phyloP scores from a whole-genome alignment of 37 sponge, comb jelly and placozoan genomes.

The Geodia barretti region DNA sequence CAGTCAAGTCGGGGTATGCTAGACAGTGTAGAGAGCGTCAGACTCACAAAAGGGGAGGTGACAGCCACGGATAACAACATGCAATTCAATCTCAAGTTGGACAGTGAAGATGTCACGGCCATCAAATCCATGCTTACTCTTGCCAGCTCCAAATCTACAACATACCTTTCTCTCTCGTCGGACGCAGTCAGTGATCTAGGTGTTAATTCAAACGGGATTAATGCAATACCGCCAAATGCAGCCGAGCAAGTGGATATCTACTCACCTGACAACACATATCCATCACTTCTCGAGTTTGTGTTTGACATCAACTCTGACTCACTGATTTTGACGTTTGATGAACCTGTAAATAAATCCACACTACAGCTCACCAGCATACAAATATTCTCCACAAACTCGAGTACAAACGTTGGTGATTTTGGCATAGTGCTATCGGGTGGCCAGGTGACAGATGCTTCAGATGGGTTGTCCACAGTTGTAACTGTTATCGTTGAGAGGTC shows the following conservation, averaged over 20 bases:
- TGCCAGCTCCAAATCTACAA: conserved; percentile 25
- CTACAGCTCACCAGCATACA: conserved; percentile 21
- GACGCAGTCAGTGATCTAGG: conserved; percentile 63
- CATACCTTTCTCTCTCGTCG: conserved; percentile 68
- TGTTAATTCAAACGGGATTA: conserved; percentile 53
- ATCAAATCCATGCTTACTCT: conserved; percentile 54
- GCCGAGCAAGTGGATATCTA: conserved; percentile 48
- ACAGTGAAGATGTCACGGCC: conserved; percentile 57
- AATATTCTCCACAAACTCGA: conserved; percentile 50
- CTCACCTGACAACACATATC: conserved; percentile 46
- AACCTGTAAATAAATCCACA: conserved; percentile 65
- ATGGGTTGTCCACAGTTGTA: conserved; percentile 27
- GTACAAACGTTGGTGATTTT: conserved; percentile 21
- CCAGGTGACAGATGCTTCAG: conserved; percentile 12
- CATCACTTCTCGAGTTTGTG: conserved; percentile 53
- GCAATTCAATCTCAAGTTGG: conserved; percentile 34
- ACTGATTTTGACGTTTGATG: conserved; percentile 66
- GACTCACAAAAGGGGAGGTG: conserved; percentile 45
- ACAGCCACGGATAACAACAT: conserved; percentile 18
- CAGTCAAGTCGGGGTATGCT: conserved; percentile 67
- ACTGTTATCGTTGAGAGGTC: conserved; percentile 29
- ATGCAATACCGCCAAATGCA: conserved; percentile 17
- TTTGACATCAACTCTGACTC: conserved; percentile 73
- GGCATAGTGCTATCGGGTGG: conserved; percentile 46
- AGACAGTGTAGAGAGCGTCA: conserved; percentile 20